Evolutionary conservation across 2,113 vertebrate species (phyloP).

Genomic region (Hypanus sabinus): DNA sequence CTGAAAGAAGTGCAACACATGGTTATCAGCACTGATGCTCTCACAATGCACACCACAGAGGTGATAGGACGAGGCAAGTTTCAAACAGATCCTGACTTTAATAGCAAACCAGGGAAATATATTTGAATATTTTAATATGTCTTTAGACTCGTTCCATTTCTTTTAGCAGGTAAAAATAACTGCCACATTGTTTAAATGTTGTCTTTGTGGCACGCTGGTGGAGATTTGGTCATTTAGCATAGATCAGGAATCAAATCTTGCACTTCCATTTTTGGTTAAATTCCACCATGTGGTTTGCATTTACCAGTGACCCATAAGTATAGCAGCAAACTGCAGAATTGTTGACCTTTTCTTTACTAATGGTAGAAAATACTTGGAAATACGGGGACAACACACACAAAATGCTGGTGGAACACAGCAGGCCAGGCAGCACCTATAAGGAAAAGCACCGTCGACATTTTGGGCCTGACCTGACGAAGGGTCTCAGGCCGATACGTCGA

Average conservation of each 20-base stretch:
- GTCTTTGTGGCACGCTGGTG: neutral
- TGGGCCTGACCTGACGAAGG: too few species aligned
- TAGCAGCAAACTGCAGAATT: too few species aligned
- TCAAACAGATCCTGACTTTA: conserved; percentile 20
- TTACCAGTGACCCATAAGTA: neutral
- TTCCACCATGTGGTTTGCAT: neutral
- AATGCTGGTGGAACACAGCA: too few species aligned
- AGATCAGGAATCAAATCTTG: neutral
- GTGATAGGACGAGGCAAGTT: conserved; percentile 91
- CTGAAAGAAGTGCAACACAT: conserved; percentile 91
- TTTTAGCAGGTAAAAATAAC: neutral
- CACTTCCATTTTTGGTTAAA: neutral
- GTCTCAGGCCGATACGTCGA: too few species aligned
- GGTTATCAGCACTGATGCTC: conserved; percentile 80
- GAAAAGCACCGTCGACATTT: too few species aligned
- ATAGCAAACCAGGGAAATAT: neutral
- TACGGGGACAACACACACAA: too few species aligned
- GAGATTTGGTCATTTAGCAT: neutral
- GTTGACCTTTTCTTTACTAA: neutral
- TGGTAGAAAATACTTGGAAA: neutral
- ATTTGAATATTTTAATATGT: neutral
- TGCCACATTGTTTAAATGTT: too few species aligned
- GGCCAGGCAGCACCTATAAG: too few species aligned
- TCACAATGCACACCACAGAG: conserved; percentile 84
- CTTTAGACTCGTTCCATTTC: neutral